Conservation (phyloP, 2,797 vertebrate genomes). For the Corythornis leucogaster region DNA sequence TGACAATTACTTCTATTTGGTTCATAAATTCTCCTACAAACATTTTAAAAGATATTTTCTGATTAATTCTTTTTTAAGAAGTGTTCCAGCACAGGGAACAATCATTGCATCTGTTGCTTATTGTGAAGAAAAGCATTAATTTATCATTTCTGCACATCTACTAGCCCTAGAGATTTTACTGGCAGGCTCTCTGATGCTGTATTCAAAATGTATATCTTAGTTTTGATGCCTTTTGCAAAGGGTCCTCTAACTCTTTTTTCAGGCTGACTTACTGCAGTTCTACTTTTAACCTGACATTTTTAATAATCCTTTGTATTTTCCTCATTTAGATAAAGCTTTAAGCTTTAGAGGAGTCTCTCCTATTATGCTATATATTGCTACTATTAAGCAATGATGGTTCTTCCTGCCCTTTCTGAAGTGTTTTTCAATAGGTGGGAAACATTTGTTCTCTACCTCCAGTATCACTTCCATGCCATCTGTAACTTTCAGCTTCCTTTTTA, state of each 20-base stretch:
- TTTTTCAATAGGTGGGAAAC: neutral
- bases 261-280: neutral
- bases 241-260: neutral
- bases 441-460: constrained; percentile 19
- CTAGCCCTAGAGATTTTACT: neutral
- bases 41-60: neutral
- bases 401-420: neutral
- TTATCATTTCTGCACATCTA: neutral
- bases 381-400: neutral
- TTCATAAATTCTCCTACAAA: neutral
- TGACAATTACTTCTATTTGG: neutral
- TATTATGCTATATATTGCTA: neutral
- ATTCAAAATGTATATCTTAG: neutral
- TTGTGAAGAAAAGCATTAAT: neutral
- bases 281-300: neutral
- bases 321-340: neutral
- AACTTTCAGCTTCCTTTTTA: neutral
- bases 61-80: neutral
- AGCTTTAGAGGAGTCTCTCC: neutral
- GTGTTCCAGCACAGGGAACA: neutral
- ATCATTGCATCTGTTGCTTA: neutral
- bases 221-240: neutral
- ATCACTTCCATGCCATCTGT: neutral
- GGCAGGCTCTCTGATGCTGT: neutral
- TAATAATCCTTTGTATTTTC: neutral